phyloP scores from a whole-genome alignment of 2,113 vertebrate species.

The Varanus komodoensis region DNA sequence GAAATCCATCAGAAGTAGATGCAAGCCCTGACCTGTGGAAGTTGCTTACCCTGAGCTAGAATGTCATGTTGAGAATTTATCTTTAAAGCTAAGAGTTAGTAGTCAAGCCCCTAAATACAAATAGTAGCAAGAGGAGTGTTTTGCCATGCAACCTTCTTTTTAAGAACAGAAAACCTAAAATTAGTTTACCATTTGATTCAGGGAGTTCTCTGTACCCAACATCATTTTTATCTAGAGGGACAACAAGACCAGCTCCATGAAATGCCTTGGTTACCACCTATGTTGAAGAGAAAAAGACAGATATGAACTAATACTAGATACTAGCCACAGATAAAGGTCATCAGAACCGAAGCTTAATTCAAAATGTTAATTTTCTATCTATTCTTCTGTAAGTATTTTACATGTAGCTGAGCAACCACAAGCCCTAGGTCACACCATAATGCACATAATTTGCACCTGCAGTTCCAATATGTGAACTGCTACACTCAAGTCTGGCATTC shows the following conservation, averaged over 20 bases:
- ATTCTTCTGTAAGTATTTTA: neutral
- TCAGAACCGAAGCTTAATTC: neutral
- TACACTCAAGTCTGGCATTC: neutral
- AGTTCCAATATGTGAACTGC: neutral
- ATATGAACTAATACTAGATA: rapidly evolving
- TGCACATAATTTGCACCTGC: neutral
- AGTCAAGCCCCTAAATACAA: neutral
- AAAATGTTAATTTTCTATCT: neutral
- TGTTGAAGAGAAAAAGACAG: neutral
- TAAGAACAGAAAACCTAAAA: neutral
- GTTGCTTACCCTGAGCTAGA: neutral
- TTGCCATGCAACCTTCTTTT: neutral
- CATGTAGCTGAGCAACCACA: neutral
- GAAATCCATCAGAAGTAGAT: too few relatives aligned
- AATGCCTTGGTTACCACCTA: slow-evolving; percentile 96
- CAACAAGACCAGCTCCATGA: slow-evolving; percentile 92
- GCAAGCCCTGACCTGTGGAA: too few relatives aligned
- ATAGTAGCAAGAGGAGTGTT: neutral
- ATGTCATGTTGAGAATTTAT: neutral
- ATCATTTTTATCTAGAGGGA: slow-evolving; percentile 94
- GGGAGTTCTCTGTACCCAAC: slow-evolving; percentile 97
- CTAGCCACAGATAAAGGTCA: neutral
- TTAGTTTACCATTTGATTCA: slow-evolving; percentile 88
- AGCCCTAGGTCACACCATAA: neutral
- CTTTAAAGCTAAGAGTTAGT: neutral